Evolutionary conservation across 2,888 invertebrate species (phyloP), one percentile per base, ranked within the genome.

Genomic region (Drosophila conformis): DNA sequence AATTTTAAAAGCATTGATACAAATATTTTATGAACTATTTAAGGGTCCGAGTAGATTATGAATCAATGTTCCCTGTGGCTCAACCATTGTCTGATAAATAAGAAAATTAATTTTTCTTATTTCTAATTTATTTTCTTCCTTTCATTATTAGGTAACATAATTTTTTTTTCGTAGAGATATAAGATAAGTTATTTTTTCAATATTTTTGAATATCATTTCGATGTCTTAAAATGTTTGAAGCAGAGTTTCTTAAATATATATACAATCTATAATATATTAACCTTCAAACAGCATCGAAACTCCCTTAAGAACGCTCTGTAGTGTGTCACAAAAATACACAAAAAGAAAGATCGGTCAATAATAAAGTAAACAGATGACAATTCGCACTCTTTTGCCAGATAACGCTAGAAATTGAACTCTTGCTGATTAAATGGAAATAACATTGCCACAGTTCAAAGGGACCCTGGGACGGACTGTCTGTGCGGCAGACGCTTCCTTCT

Each of bases 381-480:
- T 77, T 65, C 52, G 65, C 65, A 63, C 53, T 78, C 73, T 77
- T 76, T 61, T 52, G 63, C 48, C 31, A 79, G 87, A 87, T 87
- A 89, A 89, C 53, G 67, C 48, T 75, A 49, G 58, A 58, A 66
- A 76, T 79, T 87, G 89, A 89, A 89, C 87, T 87, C 36, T 76
- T 81, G 87, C 77, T 80, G 89, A 87, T 87, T 87, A 87, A 76
- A 76, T 71, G 89, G 69, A 69, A 81, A 86, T 80, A 78, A 71
- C 67, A 88, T 88, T 72, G 85, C 62, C 73, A 75, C 65, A 73
- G 84, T 80, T 87, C 83, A 83, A 82, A 71, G 76, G 35, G 52
- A 59, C 67, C 59, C 8, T 56, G 8, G 56, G 56, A 25, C 7
- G 31, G 63, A 70, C 52, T 66, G 64, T 57, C 73, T 71, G 65